These are phyloP conservation scores for Ciconia stormi DNA, from an alignment of 2,113 vertebrate species.

Conservation along the genomic window DNA sequence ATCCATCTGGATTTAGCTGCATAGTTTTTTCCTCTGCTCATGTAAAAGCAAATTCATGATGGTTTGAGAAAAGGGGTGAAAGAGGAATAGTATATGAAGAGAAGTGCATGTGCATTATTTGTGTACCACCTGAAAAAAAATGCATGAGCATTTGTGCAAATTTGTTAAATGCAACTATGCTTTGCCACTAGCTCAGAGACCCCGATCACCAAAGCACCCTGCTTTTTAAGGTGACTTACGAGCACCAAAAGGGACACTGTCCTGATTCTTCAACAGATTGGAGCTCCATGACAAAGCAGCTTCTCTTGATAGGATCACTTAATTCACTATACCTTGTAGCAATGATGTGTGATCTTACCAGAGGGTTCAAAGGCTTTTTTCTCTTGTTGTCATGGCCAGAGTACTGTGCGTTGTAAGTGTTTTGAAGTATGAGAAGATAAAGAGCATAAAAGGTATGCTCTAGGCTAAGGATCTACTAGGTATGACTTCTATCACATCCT, in stretches of 20 bases:
- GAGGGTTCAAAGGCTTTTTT: background rate
- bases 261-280: background rate
- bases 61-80: background rate
- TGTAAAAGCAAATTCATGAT: background rate
- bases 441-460: background rate
- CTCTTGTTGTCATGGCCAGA: background rate
- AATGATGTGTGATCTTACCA: background rate
- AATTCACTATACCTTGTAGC: background rate
- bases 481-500: background rate
- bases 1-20: background rate
- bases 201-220: background rate
- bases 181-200: background rate
- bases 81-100: background rate
- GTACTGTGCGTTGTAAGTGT: background rate
- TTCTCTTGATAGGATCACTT: background rate
- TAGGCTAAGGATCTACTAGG: background rate
- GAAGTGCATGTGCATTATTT: background rate
- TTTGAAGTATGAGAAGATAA: background rate
- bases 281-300: background rate
- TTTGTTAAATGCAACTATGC: background rate
- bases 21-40: background rate
- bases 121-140: background rate
- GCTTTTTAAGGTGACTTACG: background rate
- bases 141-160: background rate
- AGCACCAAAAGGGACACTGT: background rate